Evolutionary conservation across 2,113 vertebrate genomes (phyloP).

Genomic region (Scophthalmus maximus): DNA sequence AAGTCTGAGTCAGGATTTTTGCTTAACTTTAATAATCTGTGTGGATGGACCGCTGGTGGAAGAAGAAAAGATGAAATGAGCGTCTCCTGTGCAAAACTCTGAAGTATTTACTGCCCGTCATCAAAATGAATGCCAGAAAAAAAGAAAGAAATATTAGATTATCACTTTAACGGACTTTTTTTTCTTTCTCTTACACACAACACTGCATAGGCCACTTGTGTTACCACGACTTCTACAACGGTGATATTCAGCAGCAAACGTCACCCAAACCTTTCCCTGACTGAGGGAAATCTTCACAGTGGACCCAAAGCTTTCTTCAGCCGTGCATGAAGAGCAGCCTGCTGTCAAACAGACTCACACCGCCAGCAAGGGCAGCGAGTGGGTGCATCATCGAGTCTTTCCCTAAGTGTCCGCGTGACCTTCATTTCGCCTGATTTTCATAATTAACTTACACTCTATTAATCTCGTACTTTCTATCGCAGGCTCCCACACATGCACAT

Average conservation of each 20-base stretch:
- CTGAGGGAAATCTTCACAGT: slow-evolving; percentile 4
- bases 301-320: slow-evolving; percentile 8
- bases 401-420: slow-evolving; percentile 49
- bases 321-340: slow-evolving; percentile 2
- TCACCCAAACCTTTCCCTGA: not conserved
- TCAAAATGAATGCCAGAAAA: not conserved
- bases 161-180: not conserved
- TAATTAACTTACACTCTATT: slow-evolving; percentile 36
- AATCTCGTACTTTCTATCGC: slow-evolving; percentile 41
- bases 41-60: too few species aligned
- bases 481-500: slow-evolving; percentile 8
- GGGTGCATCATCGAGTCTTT: slow-evolving; percentile 36
- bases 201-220: not conserved
- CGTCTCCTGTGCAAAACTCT: not conserved
- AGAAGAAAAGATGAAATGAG: not conserved
- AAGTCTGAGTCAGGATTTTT: not conserved
- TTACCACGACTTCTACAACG: not conserved
- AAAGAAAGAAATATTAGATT: not conserved
- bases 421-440: slow-evolving; percentile 44
- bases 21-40: slow-evolving; percentile 12
- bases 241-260: not conserved
- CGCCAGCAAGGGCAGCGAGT: not conserved
- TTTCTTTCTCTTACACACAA: not conserved
- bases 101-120: not conserved
- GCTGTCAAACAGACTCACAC: slow-evolving; percentile 16